Percentiles rank a stretch among this genome's conserved stretches.
These are phyloP conservation scores for Amphiprion ocellaris DNA, from an alignment of 2,113 vertebrate genomes.

Conservation along the genomic window DNA sequence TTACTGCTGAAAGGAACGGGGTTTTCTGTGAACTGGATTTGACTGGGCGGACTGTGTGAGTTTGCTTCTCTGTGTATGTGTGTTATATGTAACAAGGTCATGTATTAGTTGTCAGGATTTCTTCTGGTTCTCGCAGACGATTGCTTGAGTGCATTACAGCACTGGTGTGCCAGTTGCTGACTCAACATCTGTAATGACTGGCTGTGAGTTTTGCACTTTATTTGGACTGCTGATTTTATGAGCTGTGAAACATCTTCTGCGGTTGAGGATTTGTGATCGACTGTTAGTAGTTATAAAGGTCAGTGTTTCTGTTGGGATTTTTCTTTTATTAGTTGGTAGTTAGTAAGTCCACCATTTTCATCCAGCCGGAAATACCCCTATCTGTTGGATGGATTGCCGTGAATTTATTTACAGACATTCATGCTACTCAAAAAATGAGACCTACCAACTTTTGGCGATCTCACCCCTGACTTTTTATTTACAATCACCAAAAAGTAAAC, in stretches of 20 bases:
- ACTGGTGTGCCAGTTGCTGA: constrained; percentile 45
- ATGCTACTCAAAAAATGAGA: background rate
- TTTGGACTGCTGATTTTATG: constrained; percentile 52
- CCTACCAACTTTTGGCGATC: background rate
- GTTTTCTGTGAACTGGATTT: constrained; percentile 48
- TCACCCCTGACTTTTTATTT: background rate
- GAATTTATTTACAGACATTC: background rate
- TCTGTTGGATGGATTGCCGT: background rate
- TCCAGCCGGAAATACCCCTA: background rate
- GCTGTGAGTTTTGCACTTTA: constrained; percentile 19
- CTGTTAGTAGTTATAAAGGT: constrained; percentile 15
- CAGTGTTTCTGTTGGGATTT: constrained; percentile 8
- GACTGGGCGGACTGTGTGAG: constrained; percentile 29
- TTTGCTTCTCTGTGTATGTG: constrained; percentile 1
- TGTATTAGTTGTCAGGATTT: constrained; percentile 24
- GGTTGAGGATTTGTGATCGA: constrained; percentile 19
- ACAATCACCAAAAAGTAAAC: background rate
- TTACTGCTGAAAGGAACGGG: constrained; percentile 47
- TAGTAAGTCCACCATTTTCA: background rate
- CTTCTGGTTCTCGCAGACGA: background rate
- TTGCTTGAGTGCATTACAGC: constrained; percentile 16
- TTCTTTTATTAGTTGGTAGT: background rate
- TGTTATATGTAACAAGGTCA: constrained; percentile 35
- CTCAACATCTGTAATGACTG: constrained; percentile 36
- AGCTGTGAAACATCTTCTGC: constrained; percentile 56